Evolutionary conservation across 2,797 vertebrate genomes (phyloP), one percentile per base, ranked within the genome.

Genomic region (Hozukius guyotensis): DNA sequence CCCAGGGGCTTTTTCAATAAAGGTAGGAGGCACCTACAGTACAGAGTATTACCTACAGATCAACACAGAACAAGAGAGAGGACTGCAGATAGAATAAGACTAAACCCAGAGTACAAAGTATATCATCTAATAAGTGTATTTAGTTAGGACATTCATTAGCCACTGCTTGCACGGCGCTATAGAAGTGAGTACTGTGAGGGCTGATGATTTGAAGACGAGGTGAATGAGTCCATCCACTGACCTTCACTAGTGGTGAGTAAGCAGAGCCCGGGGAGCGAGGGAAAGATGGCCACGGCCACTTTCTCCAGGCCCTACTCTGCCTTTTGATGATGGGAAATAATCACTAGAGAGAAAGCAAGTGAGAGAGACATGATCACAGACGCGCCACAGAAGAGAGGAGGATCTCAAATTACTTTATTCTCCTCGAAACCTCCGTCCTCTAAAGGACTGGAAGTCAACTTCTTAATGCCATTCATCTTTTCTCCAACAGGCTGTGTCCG

Each of bases 261-360:
- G 92, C 91, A 89, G 74, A 66, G 93, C 89, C 91, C 5, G 65
- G n/a, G 87, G 93, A 91, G 25, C 2, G 49, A 87, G 83, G 83
- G 75, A 88, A 90, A 91, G 84, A 94, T 91, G 86, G 88, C 93
- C 90, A 89, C 77, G 38, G 84, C 76, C 88, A 78, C 82, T 83
- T 82, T 88, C 92, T 91, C 78, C 84, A 73, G 91, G 92, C 84
- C 70, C 77, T 77, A 55, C 84, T 87, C 87, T 90, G 91, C 82
- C 91, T 94, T 93, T 93, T 94, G 90, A 94, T 93, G 92, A 91
- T 75, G 90, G 82, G 87, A 91, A 92, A 92, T 92, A 93, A 93
- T 89, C 91, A 93, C 86, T 75, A 80, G 90, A 91, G 82, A 92
- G 83, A 90, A 85, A 85, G 86, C 80, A 53, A 85, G 86, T 81